These are phyloP conservation scores for Epirrhoe tristata DNA, from an alignment of 2,888 invertebrate species.

Conservation along the genomic window DNA sequence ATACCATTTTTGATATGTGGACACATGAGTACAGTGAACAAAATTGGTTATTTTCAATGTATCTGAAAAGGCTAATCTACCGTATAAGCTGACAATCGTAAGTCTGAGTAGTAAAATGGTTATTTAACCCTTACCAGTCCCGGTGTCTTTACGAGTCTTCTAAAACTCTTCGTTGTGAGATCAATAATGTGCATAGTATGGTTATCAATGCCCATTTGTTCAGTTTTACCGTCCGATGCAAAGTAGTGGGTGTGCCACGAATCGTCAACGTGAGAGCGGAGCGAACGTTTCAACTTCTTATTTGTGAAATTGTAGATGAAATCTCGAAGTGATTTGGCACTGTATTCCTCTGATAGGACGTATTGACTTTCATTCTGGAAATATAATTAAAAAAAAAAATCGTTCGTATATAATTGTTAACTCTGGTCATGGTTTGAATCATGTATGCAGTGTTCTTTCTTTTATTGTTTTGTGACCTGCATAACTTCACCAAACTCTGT, in stretches of 20 bases:
- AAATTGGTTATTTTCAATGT: too few relatives aligned
- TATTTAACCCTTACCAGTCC: conserved; percentile 79
- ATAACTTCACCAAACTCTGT: too few relatives aligned
- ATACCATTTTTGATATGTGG: too few relatives aligned
- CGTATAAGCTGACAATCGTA: too few relatives aligned
- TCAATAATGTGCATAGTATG: conserved; percentile 85
- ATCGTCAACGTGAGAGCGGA: conserved; percentile 68
- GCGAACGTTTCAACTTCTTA: conserved; percentile 66
- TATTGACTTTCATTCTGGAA: conserved; percentile 89
- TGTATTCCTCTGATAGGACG: conserved; percentile 83
- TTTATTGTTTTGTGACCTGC: too few relatives aligned
- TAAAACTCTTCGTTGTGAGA: conserved; percentile 88
- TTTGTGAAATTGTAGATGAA: conserved; percentile 84
- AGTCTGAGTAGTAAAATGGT: neutral
- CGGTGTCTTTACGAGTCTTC: conserved; percentile 84
- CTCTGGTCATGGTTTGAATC: too few relatives aligned
- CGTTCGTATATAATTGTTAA: too few relatives aligned
- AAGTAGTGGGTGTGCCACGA: conserved; percentile 76
- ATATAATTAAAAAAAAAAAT: conserved; percentile 2
- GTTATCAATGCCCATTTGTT: conserved; percentile 49
- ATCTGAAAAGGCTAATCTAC: too few relatives aligned
- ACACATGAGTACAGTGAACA: too few relatives aligned
- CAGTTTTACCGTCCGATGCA: conserved; percentile 55
- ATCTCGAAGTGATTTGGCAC: conserved; percentile 76
- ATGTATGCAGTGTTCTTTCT: too few relatives aligned